Base-by-base conservation (phyloP, 2,888 invertebrate species). In the Yponomeuta malinellus region DNA sequence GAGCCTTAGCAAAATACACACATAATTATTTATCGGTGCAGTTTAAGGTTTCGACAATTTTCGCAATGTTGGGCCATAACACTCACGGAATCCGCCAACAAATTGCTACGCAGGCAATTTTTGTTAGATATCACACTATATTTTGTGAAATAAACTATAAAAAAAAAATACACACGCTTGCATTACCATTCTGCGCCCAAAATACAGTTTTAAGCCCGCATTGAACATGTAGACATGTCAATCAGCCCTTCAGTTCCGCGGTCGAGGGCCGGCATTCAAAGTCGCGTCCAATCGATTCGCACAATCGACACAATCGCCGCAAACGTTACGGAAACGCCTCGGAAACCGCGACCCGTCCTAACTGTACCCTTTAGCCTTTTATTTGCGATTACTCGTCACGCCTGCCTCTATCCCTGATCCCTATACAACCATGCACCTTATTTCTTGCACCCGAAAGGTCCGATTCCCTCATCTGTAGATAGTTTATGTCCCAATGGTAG, bases 251-350 rank as follows among this genome's bases (percentile, higher is more conserved):
- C 12, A 6, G 74, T 73, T 74, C 73, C 75, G 75, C 75, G 75
- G 73, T 72, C 73, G 72, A 31, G 59, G 37, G 63, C 43, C 37
- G 66, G 48, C 12, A 63, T 63, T 66, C 66, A 67, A 71, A 59
- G 63, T 23, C 67, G 63, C 63, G 64, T 12, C 70, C 33, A 65
- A 71, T 71, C 65, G 65, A 33, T 31, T 48, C n/a, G 64, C 76
- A 79, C 79, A 80, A 80, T 78, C 72, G 71, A 71, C 75, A 84
- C 85, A 85, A 87, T 84, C 84, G 83, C 83, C 76, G 84, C 87
- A 86, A 80, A 80, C 69, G 70, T 70, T 79, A 77, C 77, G 78
- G 81, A 78, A 80, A 83, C 82, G 81, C 82, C 82, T 79, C 75
- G 71, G 52, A 73, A 74, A 76, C 75, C 73, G n/a, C 67, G 31